A percentile compares a stretch with the other conserved stretches of the same genome.
Conservation (phyloP, 2,113 vertebrate species). For the Labeo rohita region DNA sequence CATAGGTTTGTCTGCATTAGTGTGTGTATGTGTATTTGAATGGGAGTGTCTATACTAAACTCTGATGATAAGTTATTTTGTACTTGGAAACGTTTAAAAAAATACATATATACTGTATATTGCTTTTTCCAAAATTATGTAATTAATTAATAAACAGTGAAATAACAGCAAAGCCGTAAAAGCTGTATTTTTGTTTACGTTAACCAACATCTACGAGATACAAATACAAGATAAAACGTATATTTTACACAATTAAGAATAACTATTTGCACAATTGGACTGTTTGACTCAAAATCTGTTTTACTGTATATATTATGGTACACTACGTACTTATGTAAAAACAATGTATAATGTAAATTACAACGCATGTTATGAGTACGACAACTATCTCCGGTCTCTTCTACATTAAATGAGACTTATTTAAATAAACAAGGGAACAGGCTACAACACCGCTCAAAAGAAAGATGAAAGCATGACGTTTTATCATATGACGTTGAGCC, state of each 20-base stretch:
- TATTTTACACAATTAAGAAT: neutral
- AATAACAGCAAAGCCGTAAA: neutral
- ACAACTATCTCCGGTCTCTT: neutral
- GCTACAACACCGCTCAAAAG: neutral
- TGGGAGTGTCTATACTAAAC: neutral
- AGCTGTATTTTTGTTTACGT: neutral
- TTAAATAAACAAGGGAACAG: neutral
- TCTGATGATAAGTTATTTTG: neutral
- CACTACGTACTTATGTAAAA: too few species aligned
- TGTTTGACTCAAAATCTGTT: neutral
- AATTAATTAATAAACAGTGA: neutral
- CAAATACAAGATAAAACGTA: neutral
- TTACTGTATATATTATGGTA: too few species aligned
- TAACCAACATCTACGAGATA: neutral
- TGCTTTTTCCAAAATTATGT: neutral
- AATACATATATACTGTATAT: neutral
- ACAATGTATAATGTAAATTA: too few species aligned
- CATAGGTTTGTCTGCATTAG: too few species aligned
- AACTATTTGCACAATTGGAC: neutral
- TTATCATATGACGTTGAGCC: neutral
- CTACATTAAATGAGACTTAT: neutral
- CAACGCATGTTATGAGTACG: neutral
- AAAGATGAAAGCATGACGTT: neutral
- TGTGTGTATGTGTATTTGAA: neutral
- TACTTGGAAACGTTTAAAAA: neutral